Conservation (phyloP, 2,113 vertebrate genomes). For the Saccopteryx leptura region DNA sequence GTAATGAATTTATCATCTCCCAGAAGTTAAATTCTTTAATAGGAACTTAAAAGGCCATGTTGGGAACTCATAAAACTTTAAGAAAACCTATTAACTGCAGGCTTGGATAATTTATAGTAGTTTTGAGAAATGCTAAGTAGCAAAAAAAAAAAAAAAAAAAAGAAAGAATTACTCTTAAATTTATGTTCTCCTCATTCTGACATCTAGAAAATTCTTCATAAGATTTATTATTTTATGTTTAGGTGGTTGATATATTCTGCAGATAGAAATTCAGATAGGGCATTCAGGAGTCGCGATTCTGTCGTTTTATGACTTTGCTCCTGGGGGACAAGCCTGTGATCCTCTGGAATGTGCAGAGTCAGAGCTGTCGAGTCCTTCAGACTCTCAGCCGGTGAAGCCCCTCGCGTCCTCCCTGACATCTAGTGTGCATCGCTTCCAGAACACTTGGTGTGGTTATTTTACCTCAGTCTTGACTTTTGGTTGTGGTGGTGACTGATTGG, state of each 20-base stretch:
- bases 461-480: background rate
- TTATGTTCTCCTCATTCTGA: slow-evolving; percentile 59
- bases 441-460: background rate
- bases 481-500: background rate
- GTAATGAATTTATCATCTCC: slow-evolving; percentile 36
- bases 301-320: background rate
- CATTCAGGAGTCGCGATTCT: background rate
- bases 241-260: slow-evolving; percentile 37
- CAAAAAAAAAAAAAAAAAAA: slow-evolving; percentile 57
- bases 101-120: slow-evolving; percentile 70
- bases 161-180: slow-evolving; percentile 64
- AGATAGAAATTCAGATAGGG: slow-evolving; percentile 53
- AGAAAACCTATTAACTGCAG: slow-evolving; percentile 69
- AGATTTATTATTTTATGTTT: slow-evolving; percentile 73
- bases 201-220: slow-evolving; percentile 57
- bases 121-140: slow-evolving; percentile 71
- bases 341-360: background rate
- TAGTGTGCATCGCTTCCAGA: background rate
- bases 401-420: background rate
- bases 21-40: slow-evolving; percentile 60
- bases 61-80: slow-evolving; percentile 63
- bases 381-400: background rate
- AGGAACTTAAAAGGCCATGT: slow-evolving; percentile 52
- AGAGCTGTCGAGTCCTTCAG: background rate
- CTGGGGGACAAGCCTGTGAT: background rate